phyloP scores from a whole-genome alignment of 1,140 invertebrate genomes.

The Temnothorax longispinosus region DNA sequence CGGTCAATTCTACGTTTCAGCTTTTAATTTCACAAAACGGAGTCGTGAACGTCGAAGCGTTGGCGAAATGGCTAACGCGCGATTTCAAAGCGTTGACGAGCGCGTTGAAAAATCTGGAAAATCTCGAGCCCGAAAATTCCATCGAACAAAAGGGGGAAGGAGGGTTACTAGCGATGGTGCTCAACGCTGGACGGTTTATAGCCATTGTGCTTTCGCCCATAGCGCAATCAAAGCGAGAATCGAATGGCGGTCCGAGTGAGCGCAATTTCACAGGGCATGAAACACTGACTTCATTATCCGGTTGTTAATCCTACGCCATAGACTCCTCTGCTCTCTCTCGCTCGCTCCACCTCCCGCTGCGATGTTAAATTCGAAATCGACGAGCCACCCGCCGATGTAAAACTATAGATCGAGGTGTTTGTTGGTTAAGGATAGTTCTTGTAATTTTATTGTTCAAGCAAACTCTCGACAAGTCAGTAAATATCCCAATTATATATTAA shows the following conservation, averaged over 20 bases:
- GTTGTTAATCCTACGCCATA: slow-evolving; percentile 83
- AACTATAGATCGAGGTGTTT: slow-evolving; percentile 6
- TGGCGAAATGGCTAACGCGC: slow-evolving; percentile 62
- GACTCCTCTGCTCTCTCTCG: slow-evolving; percentile 34
- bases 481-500: not conserved
- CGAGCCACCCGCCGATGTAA: slow-evolving; percentile 9
- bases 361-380: slow-evolving; percentile 52
- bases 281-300: slow-evolving; percentile 86
- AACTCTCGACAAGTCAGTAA: not conserved
- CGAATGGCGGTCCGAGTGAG: slow-evolving; percentile 81
- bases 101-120: slow-evolving; percentile 75
- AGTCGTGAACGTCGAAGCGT: slow-evolving; percentile 35
- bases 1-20: slow-evolving; percentile 32
- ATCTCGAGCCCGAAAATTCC: slow-evolving; percentile 72
- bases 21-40: slow-evolving; percentile 52
- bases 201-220: slow-evolving; percentile 80
- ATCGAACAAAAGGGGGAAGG: slow-evolving; percentile 11
- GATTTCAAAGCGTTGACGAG: slow-evolving; percentile 61
- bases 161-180: slow-evolving; percentile 62
- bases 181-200: slow-evolving; percentile 79
- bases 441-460: not conserved
- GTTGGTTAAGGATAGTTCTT: not conserved
- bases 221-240: slow-evolving; percentile 84
- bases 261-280: slow-evolving; percentile 86
- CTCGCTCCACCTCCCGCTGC: slow-evolving; percentile 26